These are phyloP conservation scores for Diarsia dahlii DNA, from an alignment of 2,888 invertebrate genomes.

Conservation along the genomic window DNA sequence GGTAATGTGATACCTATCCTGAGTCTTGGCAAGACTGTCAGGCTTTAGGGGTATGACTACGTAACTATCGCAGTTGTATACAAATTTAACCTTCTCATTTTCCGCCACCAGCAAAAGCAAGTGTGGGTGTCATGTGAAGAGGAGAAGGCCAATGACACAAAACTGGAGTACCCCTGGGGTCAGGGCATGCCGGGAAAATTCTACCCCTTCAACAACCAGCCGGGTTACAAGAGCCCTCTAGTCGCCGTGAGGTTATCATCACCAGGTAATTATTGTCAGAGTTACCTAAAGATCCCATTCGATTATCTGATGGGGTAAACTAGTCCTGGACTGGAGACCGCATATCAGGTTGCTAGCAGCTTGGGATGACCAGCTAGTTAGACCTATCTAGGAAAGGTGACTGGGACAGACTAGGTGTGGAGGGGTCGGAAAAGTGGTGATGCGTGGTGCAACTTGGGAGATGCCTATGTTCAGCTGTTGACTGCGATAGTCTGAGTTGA, in stretches of 20 bases:
- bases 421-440: too few species aligned
- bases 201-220: constrained; percentile 90
- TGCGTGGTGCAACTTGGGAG: too few species aligned
- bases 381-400: too few species aligned
- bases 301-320: background rate
- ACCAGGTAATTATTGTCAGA: constrained; percentile 36
- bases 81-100: background rate
- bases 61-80: too few species aligned
- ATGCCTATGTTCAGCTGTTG: too few species aligned
- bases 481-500: too few species aligned
- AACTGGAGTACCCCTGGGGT: constrained; percentile 84
- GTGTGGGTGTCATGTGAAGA: constrained; percentile 96
- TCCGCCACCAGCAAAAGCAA: constrained; percentile 87
- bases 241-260: constrained; percentile 80
- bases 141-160: constrained; percentile 90
- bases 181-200: constrained; percentile 91
- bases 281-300: background rate
- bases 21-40: too few species aligned
- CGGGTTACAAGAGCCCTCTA: constrained; percentile 90
- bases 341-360: too few species aligned
- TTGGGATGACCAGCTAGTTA: too few species aligned
- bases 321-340: background rate
- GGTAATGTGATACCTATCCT: too few species aligned
- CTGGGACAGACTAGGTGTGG: too few species aligned
- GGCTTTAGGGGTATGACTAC: too few species aligned